A percentile compares a stretch with the other conserved stretches of the same genome.
phyloP scores from a whole-genome alignment of 1,140 invertebrate species.

The Acromyrmex heyeri region DNA sequence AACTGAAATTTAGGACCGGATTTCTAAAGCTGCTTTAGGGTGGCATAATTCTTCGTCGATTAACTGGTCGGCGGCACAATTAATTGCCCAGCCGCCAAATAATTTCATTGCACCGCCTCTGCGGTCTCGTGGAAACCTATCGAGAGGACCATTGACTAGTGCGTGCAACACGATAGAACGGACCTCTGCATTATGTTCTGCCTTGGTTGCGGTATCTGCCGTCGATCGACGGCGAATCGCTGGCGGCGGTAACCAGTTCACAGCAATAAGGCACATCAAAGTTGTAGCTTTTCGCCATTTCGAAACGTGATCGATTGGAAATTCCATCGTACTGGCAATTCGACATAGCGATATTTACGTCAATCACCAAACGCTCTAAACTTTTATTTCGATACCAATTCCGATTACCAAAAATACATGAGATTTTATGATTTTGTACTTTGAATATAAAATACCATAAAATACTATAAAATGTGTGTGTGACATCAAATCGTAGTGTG shows the following conservation, averaged over 20 bases:
- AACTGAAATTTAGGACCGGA: slow-evolving; percentile 3
- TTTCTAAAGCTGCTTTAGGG: not conserved
- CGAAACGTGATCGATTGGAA: slow-evolving; percentile 32
- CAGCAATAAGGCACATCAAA: slow-evolving; percentile 48
- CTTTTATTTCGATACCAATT: not conserved
- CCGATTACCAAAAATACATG: not conserved
- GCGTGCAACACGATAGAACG: slow-evolving; percentile 31
- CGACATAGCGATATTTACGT: slow-evolving; percentile 20
- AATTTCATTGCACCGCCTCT: slow-evolving; percentile 61
- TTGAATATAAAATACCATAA: not conserved
- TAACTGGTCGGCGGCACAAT: slow-evolving; percentile 46
- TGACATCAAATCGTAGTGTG: not conserved
- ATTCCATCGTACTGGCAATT: not conserved
- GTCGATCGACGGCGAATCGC: slow-evolving; percentile 38
- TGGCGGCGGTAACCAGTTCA: slow-evolving; percentile 37
- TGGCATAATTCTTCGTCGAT: slow-evolving; percentile 53
- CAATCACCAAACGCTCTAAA: slow-evolving; percentile 8
- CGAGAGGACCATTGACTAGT: slow-evolving; percentile 28
- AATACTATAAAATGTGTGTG: not conserved
- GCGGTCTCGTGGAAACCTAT: slow-evolving; percentile 53
- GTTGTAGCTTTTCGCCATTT: slow-evolving; percentile 42
- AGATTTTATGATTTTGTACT: slow-evolving; percentile 4
- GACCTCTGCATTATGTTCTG: slow-evolving; percentile 51
- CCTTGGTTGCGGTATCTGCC: slow-evolving; percentile 54
- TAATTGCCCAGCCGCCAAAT: slow-evolving; percentile 55